These are phyloP conservation scores for Bombus vancouverensis DNA, from an alignment of 1,140 invertebrate genomes.

Conservation along the genomic window DNA sequence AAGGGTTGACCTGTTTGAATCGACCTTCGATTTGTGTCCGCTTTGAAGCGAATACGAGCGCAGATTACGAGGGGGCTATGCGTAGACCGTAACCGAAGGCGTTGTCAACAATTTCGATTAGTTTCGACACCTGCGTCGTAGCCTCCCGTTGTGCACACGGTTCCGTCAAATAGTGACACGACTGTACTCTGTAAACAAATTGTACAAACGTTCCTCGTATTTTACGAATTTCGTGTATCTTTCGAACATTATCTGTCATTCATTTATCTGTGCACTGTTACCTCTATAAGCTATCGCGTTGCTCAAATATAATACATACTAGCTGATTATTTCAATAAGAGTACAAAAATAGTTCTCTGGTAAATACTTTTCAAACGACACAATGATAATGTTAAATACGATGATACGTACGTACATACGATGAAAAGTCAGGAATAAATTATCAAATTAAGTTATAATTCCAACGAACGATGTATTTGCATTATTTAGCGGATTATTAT, in stretches of 20 bases:
- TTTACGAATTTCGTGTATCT: background rate
- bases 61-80: background rate
- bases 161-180: background rate
- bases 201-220: background rate
- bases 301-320: background rate
- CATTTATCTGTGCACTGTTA: too few species aligned
- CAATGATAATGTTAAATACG: too few species aligned
- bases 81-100: slow-evolving; percentile 13
- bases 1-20: slow-evolving; percentile 9
- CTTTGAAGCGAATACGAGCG: slow-evolving; percentile 15
- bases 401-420: background rate
- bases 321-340: background rate
- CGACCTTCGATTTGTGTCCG: slow-evolving; percentile 10
- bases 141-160: background rate
- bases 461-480: background rate
- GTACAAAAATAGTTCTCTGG: too few species aligned
- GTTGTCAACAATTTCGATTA: slow-evolving; percentile 38
- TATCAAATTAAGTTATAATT: background rate
- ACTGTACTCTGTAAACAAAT: background rate
- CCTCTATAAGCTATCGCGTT: background rate
- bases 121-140: slow-evolving; percentile 1
- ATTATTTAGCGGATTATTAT: background rate
- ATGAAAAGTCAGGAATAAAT: background rate
- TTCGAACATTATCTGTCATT: background rate
- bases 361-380: too few species aligned